Evolutionary conservation across 1,140 invertebrate genomes (phyloP).

Genomic region (Antheraea mylitta): DNA sequence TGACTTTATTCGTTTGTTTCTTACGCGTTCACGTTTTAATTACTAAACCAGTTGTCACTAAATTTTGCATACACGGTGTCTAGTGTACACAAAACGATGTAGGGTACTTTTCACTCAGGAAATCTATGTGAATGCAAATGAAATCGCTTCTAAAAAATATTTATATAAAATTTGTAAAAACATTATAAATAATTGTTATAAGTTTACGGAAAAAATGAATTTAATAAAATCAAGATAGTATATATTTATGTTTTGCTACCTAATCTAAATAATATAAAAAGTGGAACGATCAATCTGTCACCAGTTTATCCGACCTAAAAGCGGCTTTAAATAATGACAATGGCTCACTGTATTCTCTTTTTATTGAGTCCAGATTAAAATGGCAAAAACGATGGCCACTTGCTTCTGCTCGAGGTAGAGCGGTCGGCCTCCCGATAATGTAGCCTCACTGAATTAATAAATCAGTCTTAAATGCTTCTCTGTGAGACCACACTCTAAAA

Average conservation of each 20-base stretch:
- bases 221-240: no score
- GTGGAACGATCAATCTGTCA: slow-evolving; percentile 31
- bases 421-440: slow-evolving; percentile 50
- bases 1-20: no score
- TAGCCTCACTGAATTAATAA: slow-evolving; percentile 32
- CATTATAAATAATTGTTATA: no score
- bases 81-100: no score
- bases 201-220: no score
- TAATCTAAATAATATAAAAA: slow-evolving; percentile 9
- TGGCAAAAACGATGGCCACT: slow-evolving; percentile 46
- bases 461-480: slow-evolving; percentile 14
- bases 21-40: no score
- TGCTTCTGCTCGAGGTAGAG: slow-evolving; percentile 45
- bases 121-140: no score
- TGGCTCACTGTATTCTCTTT: slow-evolving; percentile 52
- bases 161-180: no score
- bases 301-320: slow-evolving; percentile 29
- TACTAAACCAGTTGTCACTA: no score
- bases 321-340: slow-evolving; percentile 58
- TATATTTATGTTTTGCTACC: neutral
- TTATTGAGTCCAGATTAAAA: slow-evolving; percentile 51
- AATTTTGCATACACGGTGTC: no score
- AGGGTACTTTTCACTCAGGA: no score
- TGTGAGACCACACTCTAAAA: neutral
- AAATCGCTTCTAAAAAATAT: no score